phyloP scores from a whole-genome alignment of 2,113 vertebrate species.

The Phaethon lepturus region DNA sequence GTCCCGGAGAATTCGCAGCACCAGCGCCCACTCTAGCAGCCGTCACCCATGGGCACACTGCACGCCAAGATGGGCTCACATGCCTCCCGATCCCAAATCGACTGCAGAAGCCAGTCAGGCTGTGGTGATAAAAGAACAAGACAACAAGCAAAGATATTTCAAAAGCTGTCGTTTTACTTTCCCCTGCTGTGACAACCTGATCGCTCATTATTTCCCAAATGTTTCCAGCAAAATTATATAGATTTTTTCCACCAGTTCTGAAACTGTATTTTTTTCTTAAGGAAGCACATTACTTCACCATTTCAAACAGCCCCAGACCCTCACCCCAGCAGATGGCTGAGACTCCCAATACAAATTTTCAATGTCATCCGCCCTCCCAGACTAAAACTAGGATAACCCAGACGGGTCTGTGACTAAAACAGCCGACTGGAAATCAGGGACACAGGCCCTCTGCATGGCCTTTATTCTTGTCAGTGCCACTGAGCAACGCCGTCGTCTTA shows the following conservation, averaged over 20 bases:
- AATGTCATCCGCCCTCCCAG: not conserved
- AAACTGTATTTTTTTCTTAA: not conserved
- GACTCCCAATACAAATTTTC: not conserved
- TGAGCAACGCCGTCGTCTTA: not conserved
- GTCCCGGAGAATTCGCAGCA: not conserved
- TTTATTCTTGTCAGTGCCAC: rapidly evolving
- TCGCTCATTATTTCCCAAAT: not conserved
- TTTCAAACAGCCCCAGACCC: not conserved
- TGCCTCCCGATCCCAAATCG: not conserved
- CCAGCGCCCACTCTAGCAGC: rapidly evolving
- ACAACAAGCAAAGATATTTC: not conserved
- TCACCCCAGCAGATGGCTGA: not conserved
- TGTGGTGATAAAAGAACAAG: not conserved
- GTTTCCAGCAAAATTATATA: not conserved
- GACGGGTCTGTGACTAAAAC: too few species aligned
- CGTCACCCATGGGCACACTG: not conserved
- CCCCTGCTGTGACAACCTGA: not conserved
- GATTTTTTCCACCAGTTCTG: not conserved
- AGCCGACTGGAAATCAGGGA: not conserved
- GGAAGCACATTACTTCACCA: not conserved
- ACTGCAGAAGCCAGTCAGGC: not conserved
- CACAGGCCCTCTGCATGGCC: rapidly evolving
- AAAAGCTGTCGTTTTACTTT: not conserved
- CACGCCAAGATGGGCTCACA: rapidly evolving
- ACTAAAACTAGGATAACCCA: not conserved